phyloP scores from a whole-genome alignment of 2,888 invertebrate genomes.

The Latheticus oryzae region DNA sequence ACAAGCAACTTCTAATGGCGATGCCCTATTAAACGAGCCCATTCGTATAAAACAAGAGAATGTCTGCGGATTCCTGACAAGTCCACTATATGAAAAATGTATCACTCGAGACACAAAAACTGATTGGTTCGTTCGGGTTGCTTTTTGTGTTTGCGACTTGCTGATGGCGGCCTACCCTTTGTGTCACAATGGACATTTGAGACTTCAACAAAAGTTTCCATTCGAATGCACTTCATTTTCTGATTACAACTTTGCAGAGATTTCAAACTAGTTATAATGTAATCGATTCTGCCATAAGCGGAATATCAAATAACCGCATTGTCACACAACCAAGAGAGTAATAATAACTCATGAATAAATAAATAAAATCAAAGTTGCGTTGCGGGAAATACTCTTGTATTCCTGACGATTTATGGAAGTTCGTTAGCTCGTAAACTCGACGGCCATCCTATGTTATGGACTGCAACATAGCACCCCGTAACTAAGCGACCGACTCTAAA shows the following conservation, averaged over 20 bases:
- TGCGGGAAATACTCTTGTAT: constrained; percentile 55
- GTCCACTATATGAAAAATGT: constrained; percentile 64
- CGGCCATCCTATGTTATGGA: constrained; percentile 61
- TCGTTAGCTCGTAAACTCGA: constrained; percentile 63
- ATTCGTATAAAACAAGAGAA: constrained; percentile 57
- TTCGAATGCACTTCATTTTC: too few species aligned
- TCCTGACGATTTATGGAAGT: constrained; percentile 62
- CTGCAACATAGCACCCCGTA: constrained; percentile 63
- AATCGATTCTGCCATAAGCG: constrained; percentile 21
- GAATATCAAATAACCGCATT: constrained; percentile 58
- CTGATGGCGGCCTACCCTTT: constrained; percentile 27
- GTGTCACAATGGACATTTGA: constrained; percentile 16
- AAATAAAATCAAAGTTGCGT: constrained; percentile 58
- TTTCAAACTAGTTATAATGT: not conserved
- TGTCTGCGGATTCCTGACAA: constrained; percentile 60
- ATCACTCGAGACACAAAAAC: constrained; percentile 54
- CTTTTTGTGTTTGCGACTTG: constrained; percentile 28
- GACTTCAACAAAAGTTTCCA: too few species aligned
- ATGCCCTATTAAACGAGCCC: constrained; percentile 56
- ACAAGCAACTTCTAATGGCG: constrained; percentile 59
- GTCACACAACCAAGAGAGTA: constrained; percentile 54
- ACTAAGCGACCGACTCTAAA: constrained; percentile 58
- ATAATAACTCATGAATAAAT: constrained; percentile 61
- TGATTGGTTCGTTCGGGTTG: constrained; percentile 51
- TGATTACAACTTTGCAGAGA: too few species aligned